Base-by-base conservation (phyloP, 2,888 invertebrate genomes). In the Epistrophella euchroma region DNA sequence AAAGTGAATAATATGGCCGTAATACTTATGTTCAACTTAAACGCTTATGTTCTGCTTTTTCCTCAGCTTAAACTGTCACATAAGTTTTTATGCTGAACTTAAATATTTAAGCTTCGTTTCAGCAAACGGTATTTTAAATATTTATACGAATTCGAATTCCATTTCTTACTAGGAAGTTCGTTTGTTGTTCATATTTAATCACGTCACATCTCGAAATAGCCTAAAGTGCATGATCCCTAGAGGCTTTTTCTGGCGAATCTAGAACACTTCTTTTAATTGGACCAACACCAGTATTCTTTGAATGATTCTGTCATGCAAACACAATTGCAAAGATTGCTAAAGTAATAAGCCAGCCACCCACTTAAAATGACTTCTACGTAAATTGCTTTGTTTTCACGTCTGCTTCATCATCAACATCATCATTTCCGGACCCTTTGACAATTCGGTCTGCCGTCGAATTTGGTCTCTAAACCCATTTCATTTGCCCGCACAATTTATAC, bases 401-500 rank as follows among this genome's bases (percentile, higher is more conserved):
- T 15, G 9, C 45, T 17, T 45, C 28, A 37, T 17, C 68, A 22
- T 68, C 35, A 35, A 10, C 35, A 28, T 32, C 32, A 32, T 32
- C 32, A 32, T 50, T 68, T 68, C 68, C 52, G 52, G 37, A 37
- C 50, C 50, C 52, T 35, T 50, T 50, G 50, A 37, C 52, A 52
- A 68, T 47, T 35, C 25, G 35, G 47, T 60, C 32, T 17, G 32
- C 32, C 10, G 45, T 11, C 5, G 37, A 19, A 7, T 17, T 52
- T 15, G 50, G 62, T 58, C 45, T n/a, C 66, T 19, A 4, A 55
- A 10, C n/a, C 35, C 47, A 25, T 66, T 45, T 32, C 28, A 32
- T 13, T 13, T 58, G 47, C 56, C 58, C 66, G 66, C 56, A 75
- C 75, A 76, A 68, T 76, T 75, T 75, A 35, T n/a, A n/a, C n/a